Evolutionary conservation across 2,888 invertebrate genomes (phyloP).

Genomic region (Fabriciana adippe): DNA sequence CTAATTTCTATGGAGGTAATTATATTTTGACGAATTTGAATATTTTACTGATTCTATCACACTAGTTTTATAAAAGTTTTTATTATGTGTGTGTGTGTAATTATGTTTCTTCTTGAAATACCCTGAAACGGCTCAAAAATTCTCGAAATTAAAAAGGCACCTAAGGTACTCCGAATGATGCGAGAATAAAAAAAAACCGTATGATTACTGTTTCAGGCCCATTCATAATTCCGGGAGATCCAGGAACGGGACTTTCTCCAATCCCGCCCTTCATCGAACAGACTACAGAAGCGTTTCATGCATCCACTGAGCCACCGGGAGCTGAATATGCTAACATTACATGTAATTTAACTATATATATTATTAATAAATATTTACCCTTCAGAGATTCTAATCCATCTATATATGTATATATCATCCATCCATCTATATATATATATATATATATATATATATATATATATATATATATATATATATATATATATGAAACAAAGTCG

Average conservation of each 20-base stretch:
- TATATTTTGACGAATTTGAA: neutral
- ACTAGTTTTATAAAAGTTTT: neutral
- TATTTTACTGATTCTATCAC: neutral
- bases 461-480: too few species aligned
- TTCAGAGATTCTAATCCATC: too few species aligned
- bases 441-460: too few species aligned
- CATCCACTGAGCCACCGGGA: slow-evolving; percentile 46
- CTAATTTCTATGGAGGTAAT: slow-evolving; percentile 74
- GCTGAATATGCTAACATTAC: slow-evolving; percentile 55
- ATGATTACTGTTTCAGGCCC: slow-evolving; percentile 55
- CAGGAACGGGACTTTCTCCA: slow-evolving; percentile 60
- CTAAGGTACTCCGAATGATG: neutral
- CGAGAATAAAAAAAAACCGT: neutral
- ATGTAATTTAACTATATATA: slow-evolving; percentile 48
- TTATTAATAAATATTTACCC: neutral
- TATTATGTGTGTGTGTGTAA: too few species aligned
- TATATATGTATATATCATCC: too few species aligned
- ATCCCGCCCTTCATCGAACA: slow-evolving; percentile 68
- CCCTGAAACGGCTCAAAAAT: too few species aligned
- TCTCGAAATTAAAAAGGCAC: too few species aligned
- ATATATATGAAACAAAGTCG: too few species aligned
- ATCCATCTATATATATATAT: too few species aligned
- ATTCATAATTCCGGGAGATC: slow-evolving; percentile 73
- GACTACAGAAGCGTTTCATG: slow-evolving; percentile 51
- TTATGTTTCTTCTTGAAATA: too few species aligned